A percentile compares a stretch with the other conserved stretches of the same genome.
Conservation (phyloP, 53 echinoderm and acorn worm genomes). For the Hippasteria phrygiana region DNA sequence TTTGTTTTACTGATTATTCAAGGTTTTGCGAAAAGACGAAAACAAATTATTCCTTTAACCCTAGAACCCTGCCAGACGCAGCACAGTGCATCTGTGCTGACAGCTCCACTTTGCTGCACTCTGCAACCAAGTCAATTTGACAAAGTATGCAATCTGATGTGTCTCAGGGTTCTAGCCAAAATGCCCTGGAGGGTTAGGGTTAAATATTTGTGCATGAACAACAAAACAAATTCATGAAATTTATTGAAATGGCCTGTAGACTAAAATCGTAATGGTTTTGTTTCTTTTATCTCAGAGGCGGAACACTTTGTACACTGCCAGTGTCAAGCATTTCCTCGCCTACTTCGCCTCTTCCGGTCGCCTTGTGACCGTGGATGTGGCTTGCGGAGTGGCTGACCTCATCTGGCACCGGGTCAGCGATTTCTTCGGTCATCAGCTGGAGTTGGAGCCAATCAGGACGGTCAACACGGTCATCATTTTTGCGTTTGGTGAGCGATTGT, state of each 20-base stretch:
- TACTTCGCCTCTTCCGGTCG: conserved; percentile 81
- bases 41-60: too few species aligned
- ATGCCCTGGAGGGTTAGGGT: too few species aligned
- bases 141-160: too few species aligned
- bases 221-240: too few species aligned
- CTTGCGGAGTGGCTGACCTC: conserved; percentile 91
- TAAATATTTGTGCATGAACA: too few species aligned
- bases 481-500: conserved; percentile 80
- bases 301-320: conserved; percentile 82
- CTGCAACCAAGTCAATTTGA: too few species aligned
- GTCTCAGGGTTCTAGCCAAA: too few species aligned
- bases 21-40: too few species aligned
- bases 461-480: conserved; percentile 91
- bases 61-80: too few species aligned
- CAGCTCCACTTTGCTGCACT: too few species aligned
- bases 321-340: conserved; percentile 82
- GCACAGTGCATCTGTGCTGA: too few species aligned
- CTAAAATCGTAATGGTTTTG: not conserved
- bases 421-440: conserved; percentile 90
- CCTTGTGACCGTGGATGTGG: conserved; percentile 92
- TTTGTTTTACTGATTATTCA: too few species aligned
- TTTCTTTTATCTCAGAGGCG: conserved; percentile 72
- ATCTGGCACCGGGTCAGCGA: conserved; percentile 96
- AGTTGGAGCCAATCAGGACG: conserved; percentile 81
- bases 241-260: not conserved